Base-by-base conservation (phyloP, 1,140 invertebrate genomes). In the Neotoxoptera formosana region DNA sequence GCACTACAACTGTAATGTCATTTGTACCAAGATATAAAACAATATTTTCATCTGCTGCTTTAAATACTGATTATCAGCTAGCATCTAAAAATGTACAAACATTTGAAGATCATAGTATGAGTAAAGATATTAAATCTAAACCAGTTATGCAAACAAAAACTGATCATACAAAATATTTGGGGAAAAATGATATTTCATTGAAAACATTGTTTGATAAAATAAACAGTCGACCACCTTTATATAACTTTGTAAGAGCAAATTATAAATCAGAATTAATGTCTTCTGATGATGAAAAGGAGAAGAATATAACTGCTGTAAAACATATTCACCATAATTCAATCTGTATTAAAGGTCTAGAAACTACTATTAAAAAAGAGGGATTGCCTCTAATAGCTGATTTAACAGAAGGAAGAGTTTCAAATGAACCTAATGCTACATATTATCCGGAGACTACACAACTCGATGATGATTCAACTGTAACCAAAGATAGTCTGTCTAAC, bases 311-410 rank as follows among this genome's bases (percentile, higher is more conserved):
- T 36, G 67, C n/a, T 81, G 7, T 34, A n/a, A 92, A 81, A 41
- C 60, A 83, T 83, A 2, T 25, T 7, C 91, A 92, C 48, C 34
- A 25, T 36, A 92, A 83, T 92, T 34, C 47, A 83, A 53, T 92
- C 30, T 81, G 67, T 34, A 0, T 51, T 1, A 34, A 47, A 36
- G 91, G 91, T 36, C n/a, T 30, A 83, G 83, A 47, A 36, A 7
- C 0, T 34, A 20, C 8, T 34, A 23, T 92, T 48, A 83, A 51
- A 6, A 92, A 83, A 25, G 17, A 67, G n/a, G 21, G n/a, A 83
- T 36, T 81, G n/a, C 34, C 91, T 84, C 23, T 51, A 23, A 36
- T 53, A 81, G 45, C 45, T 36, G 9, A n/a, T 48, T 45, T 67
- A 47, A 47, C 23, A 34, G 51, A 51, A 84, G 76, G 36, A 48